These are phyloP conservation scores for Polypterus bichir DNA, from an alignment of 2,113 vertebrate genomes.

Conservation along the genomic window DNA sequence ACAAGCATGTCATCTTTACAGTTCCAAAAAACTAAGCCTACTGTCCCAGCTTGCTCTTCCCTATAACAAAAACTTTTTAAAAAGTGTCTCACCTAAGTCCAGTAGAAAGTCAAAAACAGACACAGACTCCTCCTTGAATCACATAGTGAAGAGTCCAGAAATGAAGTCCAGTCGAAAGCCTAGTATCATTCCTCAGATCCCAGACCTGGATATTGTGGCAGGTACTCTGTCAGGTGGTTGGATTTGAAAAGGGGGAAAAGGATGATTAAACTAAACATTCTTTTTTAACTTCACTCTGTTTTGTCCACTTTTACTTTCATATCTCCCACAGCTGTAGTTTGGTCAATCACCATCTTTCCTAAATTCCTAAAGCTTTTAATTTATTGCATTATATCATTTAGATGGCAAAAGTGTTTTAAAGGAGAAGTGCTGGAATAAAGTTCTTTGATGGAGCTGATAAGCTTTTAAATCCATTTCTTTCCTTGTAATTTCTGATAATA, in stretches of 20 bases:
- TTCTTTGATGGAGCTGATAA: too few species aligned
- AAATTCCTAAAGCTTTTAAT: neutral
- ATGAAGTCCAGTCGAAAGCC: slow-evolving; percentile 35
- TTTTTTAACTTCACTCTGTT: neutral
- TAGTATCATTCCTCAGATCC: slow-evolving; percentile 36
- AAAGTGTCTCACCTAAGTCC: slow-evolving; percentile 38
- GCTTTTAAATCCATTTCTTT: too few species aligned
- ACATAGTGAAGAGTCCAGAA: slow-evolving; percentile 35
- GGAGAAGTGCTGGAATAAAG: too few species aligned
- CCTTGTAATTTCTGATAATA: neutral
- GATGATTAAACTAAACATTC: neutral
- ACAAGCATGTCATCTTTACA: slow-evolving; percentile 44
- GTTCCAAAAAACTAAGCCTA: slow-evolving; percentile 60
- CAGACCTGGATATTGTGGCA: slow-evolving; percentile 60
- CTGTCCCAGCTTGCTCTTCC: slow-evolving; percentile 71
- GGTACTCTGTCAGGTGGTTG: slow-evolving; percentile 54
- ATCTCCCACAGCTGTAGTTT: neutral
- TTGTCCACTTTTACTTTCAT: neutral
- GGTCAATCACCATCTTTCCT: neutral
- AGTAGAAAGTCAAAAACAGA: slow-evolving; percentile 30
- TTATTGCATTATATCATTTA: neutral
- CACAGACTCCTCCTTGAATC: slow-evolving; percentile 27
- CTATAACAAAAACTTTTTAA: slow-evolving; percentile 45
- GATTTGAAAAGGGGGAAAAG: neutral
- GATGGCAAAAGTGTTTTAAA: neutral